Conservation (phyloP, 92 coral and sea anemone genomes). For the Bergia sp. region DNA sequence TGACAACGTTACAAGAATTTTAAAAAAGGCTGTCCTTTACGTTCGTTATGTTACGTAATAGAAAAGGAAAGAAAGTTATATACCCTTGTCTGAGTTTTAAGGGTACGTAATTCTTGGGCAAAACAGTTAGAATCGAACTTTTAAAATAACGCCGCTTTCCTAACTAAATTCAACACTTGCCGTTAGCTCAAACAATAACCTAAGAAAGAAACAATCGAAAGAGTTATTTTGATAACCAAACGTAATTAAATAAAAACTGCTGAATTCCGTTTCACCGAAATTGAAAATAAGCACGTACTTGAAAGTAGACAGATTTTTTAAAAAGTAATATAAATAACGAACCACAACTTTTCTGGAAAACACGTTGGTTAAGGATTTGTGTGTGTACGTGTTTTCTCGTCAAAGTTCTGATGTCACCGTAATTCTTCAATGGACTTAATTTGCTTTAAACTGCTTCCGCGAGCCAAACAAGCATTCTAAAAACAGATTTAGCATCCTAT, state of each 20-base stretch:
- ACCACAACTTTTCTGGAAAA: neutral
- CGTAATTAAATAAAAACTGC: too few species aligned
- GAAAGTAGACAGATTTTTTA: neutral
- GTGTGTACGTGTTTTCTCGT: neutral
- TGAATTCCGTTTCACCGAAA: neutral
- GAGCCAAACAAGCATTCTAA: too few species aligned
- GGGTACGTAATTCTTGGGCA: neutral
- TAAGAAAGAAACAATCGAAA: neutral
- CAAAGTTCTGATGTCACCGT: neutral
- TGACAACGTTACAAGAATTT: too few species aligned
- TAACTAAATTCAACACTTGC: neutral
- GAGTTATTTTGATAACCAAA: constrained; percentile 6
- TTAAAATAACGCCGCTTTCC: neutral
- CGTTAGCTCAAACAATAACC: constrained; percentile 18
- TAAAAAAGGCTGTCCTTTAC: too few species aligned
- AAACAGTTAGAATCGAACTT: neutral
- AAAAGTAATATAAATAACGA: constrained; percentile 2
- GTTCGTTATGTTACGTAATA: too few species aligned
- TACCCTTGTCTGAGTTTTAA: neutral
- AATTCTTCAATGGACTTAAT: too few species aligned
- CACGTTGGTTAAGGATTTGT: neutral
- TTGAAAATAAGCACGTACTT: neutral
- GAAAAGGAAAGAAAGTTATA: too few species aligned
- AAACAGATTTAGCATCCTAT: too few species aligned
- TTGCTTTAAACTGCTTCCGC: too few species aligned